These are phyloP conservation scores for Hephaestus fuliginosus DNA, from an alignment of 2,797 vertebrate species.

Conservation along the genomic window DNA sequence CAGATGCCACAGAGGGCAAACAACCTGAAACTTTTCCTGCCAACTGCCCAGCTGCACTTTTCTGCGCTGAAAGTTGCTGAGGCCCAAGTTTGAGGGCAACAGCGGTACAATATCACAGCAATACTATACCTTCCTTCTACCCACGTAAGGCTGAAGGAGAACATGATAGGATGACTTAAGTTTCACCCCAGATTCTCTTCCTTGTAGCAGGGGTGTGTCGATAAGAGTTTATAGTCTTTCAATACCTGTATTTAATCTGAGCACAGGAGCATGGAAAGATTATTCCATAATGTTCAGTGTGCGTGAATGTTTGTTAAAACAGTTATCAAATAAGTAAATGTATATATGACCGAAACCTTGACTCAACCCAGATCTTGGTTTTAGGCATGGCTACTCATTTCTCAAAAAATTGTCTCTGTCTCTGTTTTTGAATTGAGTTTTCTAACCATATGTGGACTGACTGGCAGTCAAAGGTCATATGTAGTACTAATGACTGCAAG, in stretches of 20 bases:
- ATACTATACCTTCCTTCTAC: conserved; percentile 47
- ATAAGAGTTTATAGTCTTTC: not conserved
- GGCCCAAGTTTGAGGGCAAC: conserved; percentile 43
- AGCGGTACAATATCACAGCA: conserved; percentile 63
- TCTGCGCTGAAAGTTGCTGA: conserved; percentile 70
- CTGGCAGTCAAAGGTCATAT: conserved; percentile 1
- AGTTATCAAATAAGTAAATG: not conserved
- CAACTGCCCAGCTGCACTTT: conserved; percentile 69
- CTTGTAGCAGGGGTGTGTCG: not conserved
- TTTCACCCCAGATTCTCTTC: not conserved
- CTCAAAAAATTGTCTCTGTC: not conserved
- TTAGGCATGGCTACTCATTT: not conserved
- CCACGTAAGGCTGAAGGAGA: too few relatives aligned
- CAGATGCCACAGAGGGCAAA: conserved; percentile 42
- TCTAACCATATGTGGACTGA: not conserved
- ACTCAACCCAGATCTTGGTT: not conserved
- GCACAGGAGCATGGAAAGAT: not conserved
- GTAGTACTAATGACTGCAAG: not conserved
- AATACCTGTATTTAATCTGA: not conserved
- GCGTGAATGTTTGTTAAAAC: not conserved
- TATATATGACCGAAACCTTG: not conserved
- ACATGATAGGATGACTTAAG: not conserved
- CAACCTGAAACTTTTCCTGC: conserved; percentile 58
- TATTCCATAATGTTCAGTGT: not conserved
- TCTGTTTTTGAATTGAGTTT: not conserved